Evolutionary conservation across 2,888 invertebrate genomes (phyloP), one percentile per base, ranked within the genome.

Genomic region (Oscheius onirici): DNA sequence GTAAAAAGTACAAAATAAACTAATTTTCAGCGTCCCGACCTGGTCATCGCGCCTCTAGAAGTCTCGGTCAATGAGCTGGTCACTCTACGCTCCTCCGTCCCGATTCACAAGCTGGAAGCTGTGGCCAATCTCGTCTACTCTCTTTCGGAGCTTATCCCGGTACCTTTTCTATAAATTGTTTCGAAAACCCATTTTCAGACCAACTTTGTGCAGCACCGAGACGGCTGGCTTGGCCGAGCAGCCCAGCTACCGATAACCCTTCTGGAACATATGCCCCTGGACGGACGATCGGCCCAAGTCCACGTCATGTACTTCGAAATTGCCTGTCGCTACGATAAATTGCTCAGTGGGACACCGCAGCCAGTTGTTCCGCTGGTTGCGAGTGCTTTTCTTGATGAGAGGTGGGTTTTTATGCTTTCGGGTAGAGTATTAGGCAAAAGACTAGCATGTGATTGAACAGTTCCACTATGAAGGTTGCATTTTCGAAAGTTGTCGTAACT

Each of bases 71-170:
- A 75, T 51, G 75, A 77, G 15, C 60, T 73, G 6, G 43, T 28
- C 20, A 10, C 44, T 13, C 66, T 66, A 17, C 63, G 71, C 61
- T 43, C 75, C 5, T 22, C 43, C 8, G 63, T 77, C 13, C 76
- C 75, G 6, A 65, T 78, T 17, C 70, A 71, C 34, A 46, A 65
- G 51, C 55, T 77, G 11, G 81, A 81, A 71, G 78, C 77, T 11
- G 66, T 75, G n/a, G 55, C 76, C 1, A 74, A 80, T 49, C n/a
- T 81, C 1, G 72, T 81, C 5, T 81, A 75, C 55, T 72, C 78
- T 46, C 70, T 81, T 2, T 75, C 77, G n/a, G 81, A 81, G 55
- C 57, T 81, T 2, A 78, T 81, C 43, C 81, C 81, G 52, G 79
- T 79, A 40, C 44, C 40, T 49, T 43, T n/a, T 8, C 34, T 28